phyloP scores from a whole-genome alignment of 2,888 invertebrate species.

The Galeruca laticollis region DNA sequence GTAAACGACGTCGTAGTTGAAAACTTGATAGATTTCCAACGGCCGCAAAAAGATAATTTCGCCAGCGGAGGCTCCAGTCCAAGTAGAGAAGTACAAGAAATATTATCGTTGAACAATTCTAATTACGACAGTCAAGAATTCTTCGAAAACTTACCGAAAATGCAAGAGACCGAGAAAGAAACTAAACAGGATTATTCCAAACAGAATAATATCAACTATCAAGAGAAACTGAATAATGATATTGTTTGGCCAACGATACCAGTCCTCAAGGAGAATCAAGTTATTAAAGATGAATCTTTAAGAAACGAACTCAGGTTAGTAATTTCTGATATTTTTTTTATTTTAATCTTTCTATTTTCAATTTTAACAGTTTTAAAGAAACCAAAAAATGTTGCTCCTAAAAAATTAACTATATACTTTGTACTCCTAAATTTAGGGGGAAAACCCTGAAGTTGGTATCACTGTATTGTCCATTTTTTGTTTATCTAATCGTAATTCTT shows the following conservation, averaged over 20 bases:
- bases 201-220: slow-evolving; percentile 40
- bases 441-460: no score
- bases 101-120: slow-evolving; percentile 77
- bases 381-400: no score
- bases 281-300: slow-evolving; percentile 51
- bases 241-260: slow-evolving; percentile 57
- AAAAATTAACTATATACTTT: no score
- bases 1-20: slow-evolving; percentile 52
- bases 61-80: slow-evolving; percentile 91
- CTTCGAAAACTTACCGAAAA: slow-evolving; percentile 60
- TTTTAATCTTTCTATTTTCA: no score
- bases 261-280: slow-evolving; percentile 53
- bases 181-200: slow-evolving; percentile 50
- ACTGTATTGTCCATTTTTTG: no score
- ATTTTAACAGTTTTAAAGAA: slow-evolving; percentile 8
- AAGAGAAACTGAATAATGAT: slow-evolving; percentile 42
- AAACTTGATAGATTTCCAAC: slow-evolving; percentile 59
- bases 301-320: slow-evolving; percentile 39
- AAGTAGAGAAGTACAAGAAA: slow-evolving; percentile 90
- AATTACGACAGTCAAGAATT: slow-evolving; percentile 59
- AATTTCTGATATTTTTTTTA: background rate
- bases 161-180: slow-evolving; percentile 51
- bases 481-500: no score
- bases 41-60: slow-evolving; percentile 66
- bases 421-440: no score